phyloP scores from a whole-genome alignment of 2,113 vertebrate species.

The Ophthalmolycus amberensis region DNA sequence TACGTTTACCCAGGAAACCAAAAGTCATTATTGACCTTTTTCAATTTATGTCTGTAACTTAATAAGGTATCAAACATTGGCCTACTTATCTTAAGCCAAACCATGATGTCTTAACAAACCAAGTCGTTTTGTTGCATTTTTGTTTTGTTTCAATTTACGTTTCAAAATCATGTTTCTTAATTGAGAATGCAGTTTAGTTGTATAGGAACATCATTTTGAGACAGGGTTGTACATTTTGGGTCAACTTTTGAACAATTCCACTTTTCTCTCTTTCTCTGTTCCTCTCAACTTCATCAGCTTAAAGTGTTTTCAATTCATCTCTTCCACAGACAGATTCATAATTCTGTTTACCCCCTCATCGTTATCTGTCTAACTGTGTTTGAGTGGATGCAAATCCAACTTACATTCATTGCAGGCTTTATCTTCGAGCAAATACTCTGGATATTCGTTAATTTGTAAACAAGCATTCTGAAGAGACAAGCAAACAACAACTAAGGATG shows the following conservation, averaged over 20 bases:
- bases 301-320: conserved; percentile 10
- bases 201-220: neutral
- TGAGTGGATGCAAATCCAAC: conserved; percentile 30
- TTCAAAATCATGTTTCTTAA: neutral
- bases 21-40: no score
- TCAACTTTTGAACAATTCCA: neutral
- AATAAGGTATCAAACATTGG: no score
- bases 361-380: conserved; percentile 6
- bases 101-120: no score
- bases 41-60: no score
- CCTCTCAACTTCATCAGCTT: neutral
- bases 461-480: conserved; percentile 30
- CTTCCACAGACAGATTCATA: conserved; percentile 1
- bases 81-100: no score
- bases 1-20: no score
- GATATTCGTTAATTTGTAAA: conserved; percentile 28
- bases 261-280: neutral
- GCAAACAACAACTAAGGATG: conserved; percentile 25
- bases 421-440: conserved; percentile 48
- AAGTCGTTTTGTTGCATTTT: no score
- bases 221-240: neutral
- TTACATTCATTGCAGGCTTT: conserved; percentile 24
- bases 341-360: conserved; percentile 1
- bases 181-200: neutral
- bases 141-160: neutral